Conservation (phyloP, 1,140 invertebrate genomes). For the Drosophila repleta region DNA sequence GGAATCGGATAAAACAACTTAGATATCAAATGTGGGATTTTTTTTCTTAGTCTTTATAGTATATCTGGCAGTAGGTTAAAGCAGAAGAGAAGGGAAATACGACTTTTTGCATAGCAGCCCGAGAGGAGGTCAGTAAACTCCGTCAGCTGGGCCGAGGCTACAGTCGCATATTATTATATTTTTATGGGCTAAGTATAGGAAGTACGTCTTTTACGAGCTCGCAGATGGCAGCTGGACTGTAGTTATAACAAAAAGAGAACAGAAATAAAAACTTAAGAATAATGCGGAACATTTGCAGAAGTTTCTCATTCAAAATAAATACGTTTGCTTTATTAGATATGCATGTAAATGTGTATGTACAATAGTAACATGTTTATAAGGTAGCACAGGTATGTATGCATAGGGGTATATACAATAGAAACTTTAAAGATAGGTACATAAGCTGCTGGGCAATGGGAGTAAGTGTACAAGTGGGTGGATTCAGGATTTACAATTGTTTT, state of each 20-base stretch:
- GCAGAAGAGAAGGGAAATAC: background rate
- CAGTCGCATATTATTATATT: background rate
- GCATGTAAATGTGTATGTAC: background rate
- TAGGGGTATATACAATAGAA: background rate
- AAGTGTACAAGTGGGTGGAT: background rate
- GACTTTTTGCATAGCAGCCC: background rate
- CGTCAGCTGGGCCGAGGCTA: background rate
- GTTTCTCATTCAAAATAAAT: slow-evolving; percentile 4
- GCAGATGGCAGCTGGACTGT: background rate
- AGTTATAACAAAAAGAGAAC: no score
- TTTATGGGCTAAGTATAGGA: slow-evolving; percentile 11
- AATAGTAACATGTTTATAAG: background rate
- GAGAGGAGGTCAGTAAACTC: slow-evolving; percentile 6
- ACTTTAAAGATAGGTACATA: background rate
- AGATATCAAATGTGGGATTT: background rate
- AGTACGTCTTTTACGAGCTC: slow-evolving; percentile 1
- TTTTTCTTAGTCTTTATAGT: background rate
- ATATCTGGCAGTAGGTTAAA: slow-evolving; percentile 4
- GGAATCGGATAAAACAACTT: background rate
- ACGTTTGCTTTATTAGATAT: background rate
- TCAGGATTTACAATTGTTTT: background rate
- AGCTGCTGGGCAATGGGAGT: background rate
- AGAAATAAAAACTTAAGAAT: background rate
- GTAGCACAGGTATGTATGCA: no score
- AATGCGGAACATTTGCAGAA: background rate